Percentiles rank a stretch among this genome's conserved stretches.
Evolutionary conservation across 1,140 invertebrate species (phyloP).

Genomic region (Diabrotica virgifera): DNA sequence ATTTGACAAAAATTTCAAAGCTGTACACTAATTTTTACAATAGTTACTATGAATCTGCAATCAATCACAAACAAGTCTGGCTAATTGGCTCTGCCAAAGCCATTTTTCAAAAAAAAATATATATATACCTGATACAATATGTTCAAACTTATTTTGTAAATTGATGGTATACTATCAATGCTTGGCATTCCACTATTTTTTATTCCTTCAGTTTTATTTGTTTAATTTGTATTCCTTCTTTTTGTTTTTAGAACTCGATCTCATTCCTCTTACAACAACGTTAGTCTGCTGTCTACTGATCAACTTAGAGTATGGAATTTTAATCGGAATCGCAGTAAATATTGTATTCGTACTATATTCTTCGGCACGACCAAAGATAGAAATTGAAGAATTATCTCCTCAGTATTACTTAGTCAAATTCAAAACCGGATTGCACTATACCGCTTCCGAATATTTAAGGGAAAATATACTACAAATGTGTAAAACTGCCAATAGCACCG

Average conservation of each 20-base stretch:
- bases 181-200: too few species aligned
- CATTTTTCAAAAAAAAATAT: too few species aligned
- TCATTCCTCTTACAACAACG: constrained; percentile 62
- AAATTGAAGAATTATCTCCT: constrained; percentile 38
- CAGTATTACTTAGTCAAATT: constrained; percentile 55
- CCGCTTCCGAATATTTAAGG: constrained; percentile 63
- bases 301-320: constrained; percentile 72
- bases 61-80: too few species aligned
- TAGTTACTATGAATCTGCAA: too few species aligned
- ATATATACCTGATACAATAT: too few species aligned
- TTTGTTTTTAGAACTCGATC: constrained; percentile 58
- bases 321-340: constrained; percentile 65
- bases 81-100: too few species aligned
- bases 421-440: constrained; percentile 62
- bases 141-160: too few species aligned
- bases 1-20: too few species aligned
- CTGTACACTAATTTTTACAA: too few species aligned
- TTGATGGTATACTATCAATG: too few species aligned
- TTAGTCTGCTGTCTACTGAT: constrained; percentile 60
- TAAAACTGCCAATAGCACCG: constrained; percentile 36
- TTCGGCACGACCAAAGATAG: constrained; percentile 59
- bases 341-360: constrained; percentile 65
- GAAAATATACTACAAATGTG: constrained; percentile 50
- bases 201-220: too few species aligned
- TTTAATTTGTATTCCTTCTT: not conserved